Conservation (phyloP, 2,888 invertebrate species). For the Drosophila birchii region DNA sequence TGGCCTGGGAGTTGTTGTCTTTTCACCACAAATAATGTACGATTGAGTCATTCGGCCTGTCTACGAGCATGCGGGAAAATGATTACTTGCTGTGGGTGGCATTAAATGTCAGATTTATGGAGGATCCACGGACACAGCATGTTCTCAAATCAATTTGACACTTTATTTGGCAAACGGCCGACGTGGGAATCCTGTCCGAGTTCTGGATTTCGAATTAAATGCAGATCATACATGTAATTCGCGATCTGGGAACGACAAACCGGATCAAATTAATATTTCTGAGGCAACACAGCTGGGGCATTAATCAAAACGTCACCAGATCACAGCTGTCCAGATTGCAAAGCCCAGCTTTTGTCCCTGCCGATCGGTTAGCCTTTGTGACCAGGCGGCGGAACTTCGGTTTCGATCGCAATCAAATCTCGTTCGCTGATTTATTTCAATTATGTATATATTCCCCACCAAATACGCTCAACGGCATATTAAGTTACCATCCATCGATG, state of each 20-base stretch:
- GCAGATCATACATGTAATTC: constrained; percentile 48
- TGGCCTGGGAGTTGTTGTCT: constrained; percentile 54
- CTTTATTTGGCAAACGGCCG: constrained; percentile 65
- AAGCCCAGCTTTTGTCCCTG: constrained; percentile 33
- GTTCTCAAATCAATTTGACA: constrained; percentile 71
- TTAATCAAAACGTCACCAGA: constrained; percentile 75
- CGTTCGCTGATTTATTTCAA: constrained; percentile 65
- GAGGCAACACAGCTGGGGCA: constrained; percentile 41
- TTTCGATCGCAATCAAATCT: constrained; percentile 49
- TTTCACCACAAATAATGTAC: constrained; percentile 45
- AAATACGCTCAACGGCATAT: constrained; percentile 53
- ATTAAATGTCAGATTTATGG: constrained; percentile 81
- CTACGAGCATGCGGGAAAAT: constrained; percentile 48
- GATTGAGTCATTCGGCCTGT: constrained; percentile 74
- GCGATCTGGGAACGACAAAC: constrained; percentile 23
- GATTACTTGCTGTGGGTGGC: constrained; percentile 68
- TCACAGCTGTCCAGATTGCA: constrained; percentile 43
- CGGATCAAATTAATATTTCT: constrained; percentile 48
- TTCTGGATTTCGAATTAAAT: constrained; percentile 55
- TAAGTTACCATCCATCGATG: constrained; percentile 56
- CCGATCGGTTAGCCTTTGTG: constrained; percentile 65
- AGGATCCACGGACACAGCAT: constrained; percentile 44
- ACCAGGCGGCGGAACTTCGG: constrained; percentile 65
- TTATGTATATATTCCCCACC: constrained; percentile 49
- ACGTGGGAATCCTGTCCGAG: constrained; percentile 67